A percentile compares a stretch with the other conserved stretches of the same genome.
Conservation (phyloP, 2,113 vertebrate species). For the Mastomys natalensis region DNA sequence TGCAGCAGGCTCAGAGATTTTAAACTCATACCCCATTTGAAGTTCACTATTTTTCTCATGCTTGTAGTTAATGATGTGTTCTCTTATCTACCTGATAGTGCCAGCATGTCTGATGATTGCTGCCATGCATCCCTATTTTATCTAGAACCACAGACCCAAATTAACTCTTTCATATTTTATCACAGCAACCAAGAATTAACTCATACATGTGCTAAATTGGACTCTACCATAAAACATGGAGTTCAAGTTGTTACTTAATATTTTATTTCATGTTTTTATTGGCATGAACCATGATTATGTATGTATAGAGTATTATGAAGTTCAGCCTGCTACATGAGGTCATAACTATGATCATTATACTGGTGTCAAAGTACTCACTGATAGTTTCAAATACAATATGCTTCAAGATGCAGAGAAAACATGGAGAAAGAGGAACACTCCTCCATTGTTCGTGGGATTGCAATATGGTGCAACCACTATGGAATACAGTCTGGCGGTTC, state of each 20-base stretch:
- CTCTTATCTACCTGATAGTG: neutral
- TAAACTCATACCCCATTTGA: neutral
- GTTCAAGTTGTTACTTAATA: neutral
- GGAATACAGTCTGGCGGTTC: too few relatives aligned
- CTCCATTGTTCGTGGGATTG: too few relatives aligned
- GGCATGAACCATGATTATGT: neutral
- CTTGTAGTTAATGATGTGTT: neutral
- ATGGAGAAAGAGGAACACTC: too few relatives aligned
- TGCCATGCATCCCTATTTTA: neutral
- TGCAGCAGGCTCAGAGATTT: neutral
- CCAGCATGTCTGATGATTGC: neutral
- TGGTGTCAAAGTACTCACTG: neutral
- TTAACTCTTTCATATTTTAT: neutral
- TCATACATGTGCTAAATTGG: neutral
- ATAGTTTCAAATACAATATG: neutral
- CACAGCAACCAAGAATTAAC: neutral
- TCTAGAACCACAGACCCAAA: neutral
- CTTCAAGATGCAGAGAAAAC: neutral
- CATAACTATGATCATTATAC: rapidly evolving
- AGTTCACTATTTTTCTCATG: neutral
- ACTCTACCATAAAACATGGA: neutral
- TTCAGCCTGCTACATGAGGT: neutral
- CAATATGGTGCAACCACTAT: too few relatives aligned
- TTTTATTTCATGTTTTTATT: neutral
- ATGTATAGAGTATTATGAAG: too few relatives aligned